A percentile compares a stretch with the other conserved stretches of the same genome.
phyloP scores from a whole-genome alignment of 1,140 invertebrate genomes.

The roundworm (Caenorhabditis elegans) region WBcel235 BX284605.5:9215501-9216000 shows the following conservation, averaged over 20 bases:
- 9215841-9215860: slow-evolving; percentile 8
- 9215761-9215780: neutral
- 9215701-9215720: neutral
- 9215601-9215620: neutral
- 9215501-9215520: neutral
- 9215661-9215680: neutral
- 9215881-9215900: neutral
- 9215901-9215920: slow-evolving; percentile 12
- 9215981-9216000: neutral
- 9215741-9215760: neutral
- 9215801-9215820: slow-evolving; percentile 4
- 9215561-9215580: neutral
- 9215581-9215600: neutral
- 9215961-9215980: neutral
- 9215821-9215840: neutral
- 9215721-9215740: neutral
- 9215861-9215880: neutral
- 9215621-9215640: neutral
- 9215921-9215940: neutral
- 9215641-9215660: no score
- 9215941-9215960: slow-evolving; percentile 12
- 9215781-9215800: neutral
- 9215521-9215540: slow-evolving; percentile 8
- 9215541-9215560: neutral
- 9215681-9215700: neutral